Conservation (phyloP, 2,888 invertebrate genomes). For the Nowickia ferox region DNA sequence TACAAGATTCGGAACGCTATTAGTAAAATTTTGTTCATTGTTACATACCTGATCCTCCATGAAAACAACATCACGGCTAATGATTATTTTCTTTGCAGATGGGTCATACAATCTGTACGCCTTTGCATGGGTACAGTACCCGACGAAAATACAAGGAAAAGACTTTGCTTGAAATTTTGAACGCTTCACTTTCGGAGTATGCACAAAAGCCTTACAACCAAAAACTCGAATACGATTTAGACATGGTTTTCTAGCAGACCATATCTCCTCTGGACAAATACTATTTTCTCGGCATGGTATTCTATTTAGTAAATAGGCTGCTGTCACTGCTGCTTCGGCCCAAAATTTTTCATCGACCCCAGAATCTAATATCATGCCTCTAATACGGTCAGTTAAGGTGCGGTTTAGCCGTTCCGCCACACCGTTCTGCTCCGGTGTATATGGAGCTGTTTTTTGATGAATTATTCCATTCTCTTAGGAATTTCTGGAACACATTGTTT, state of each 20-base stretch:
- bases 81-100: slow-evolving; percentile 1
- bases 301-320: slow-evolving; percentile 68
- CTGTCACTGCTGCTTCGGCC: slow-evolving; percentile 66
- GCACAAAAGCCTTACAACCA: slow-evolving; percentile 70
- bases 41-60: slow-evolving; percentile 36
- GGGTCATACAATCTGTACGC: slow-evolving; percentile 61
- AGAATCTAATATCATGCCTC: slow-evolving; percentile 73
- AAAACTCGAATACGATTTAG: slow-evolving; percentile 68
- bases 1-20: background rate
- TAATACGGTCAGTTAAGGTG: slow-evolving; percentile 71
- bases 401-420: slow-evolving; percentile 69
- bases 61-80: background rate
- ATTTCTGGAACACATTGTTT: too few species aligned
- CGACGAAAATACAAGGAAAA: slow-evolving; percentile 68
- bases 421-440: slow-evolving; percentile 61
- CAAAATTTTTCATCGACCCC: slow-evolving; percentile 66
- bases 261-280: slow-evolving; percentile 64
- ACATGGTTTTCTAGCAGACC: slow-evolving; percentile 64
- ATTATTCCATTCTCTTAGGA: slow-evolving; percentile 10
- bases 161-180: slow-evolving; percentile 70
- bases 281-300: slow-evolving; percentile 66
- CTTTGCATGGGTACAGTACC: slow-evolving; percentile 61
- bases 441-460: too few species aligned
- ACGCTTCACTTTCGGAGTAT: slow-evolving; percentile 69
- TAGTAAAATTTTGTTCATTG: background rate